Evolutionary conservation across 2,113 vertebrate genomes (phyloP).

Genomic region (Sylvilagus bachmani): DNA sequence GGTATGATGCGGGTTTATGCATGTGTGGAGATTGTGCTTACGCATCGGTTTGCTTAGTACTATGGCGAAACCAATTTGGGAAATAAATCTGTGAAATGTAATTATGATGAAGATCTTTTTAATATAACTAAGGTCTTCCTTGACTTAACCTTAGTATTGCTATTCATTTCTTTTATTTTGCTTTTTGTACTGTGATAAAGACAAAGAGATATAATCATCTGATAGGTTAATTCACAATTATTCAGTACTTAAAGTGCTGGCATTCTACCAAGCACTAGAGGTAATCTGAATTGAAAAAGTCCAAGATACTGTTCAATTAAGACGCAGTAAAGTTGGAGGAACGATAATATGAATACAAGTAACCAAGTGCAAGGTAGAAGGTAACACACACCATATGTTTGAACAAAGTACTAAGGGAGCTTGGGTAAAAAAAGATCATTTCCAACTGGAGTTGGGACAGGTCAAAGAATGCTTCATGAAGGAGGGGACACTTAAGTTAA

Average conservation of each 20-base stretch:
- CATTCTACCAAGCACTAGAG: neutral
- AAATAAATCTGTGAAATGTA: slow-evolving; percentile 26
- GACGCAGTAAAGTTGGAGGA: neutral
- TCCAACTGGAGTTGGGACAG: neutral
- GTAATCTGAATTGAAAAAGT: neutral
- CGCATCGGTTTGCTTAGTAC: neutral
- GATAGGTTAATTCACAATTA: neutral
- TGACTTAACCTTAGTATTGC: neutral
- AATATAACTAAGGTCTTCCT: neutral
- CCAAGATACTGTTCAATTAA: neutral
- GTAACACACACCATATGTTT: neutral
- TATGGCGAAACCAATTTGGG: slow-evolving; percentile 32
- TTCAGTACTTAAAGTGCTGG: neutral
- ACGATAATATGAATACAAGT: neutral
- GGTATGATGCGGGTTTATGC: slow-evolving; percentile 38
- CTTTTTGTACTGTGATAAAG: neutral
- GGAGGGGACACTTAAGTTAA: neutral
- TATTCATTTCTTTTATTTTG: neutral
- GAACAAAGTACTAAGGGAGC: neutral
- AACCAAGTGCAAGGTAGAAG: neutral
- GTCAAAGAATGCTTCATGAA: neutral
- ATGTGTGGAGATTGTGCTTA: neutral
- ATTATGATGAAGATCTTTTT: slow-evolving; percentile 38
- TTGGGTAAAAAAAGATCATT: neutral
- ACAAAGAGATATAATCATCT: neutral